phyloP scores from a whole-genome alignment of 2,888 invertebrate genomes.

The Linyphia triangularis region DNA sequence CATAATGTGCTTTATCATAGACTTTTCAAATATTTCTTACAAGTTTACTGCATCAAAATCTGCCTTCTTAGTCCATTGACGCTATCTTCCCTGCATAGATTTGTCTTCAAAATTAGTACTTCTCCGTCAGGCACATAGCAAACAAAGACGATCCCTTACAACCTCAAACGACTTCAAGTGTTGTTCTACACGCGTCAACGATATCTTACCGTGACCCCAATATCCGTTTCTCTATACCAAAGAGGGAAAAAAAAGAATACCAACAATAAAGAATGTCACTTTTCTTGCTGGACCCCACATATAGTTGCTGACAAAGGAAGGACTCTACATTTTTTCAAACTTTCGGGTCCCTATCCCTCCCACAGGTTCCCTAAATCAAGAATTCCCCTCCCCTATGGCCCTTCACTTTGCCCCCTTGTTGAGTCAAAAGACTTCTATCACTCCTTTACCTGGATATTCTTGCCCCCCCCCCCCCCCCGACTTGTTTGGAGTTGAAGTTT shows the following conservation, averaged over 20 bases:
- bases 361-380: constrained; percentile 63
- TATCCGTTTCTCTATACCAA: not conserved
- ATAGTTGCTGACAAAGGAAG: constrained; percentile 64
- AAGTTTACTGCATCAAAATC: too few relatives aligned
- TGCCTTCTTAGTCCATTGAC: not conserved
- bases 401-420: not conserved
- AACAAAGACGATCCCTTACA: not conserved
- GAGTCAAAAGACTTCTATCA: constrained; percentile 16
- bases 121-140: not conserved
- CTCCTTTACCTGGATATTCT: not conserved
- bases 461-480: not conserved
- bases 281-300: constrained; percentile 60
- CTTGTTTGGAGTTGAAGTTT: too few relatives aligned
- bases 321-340: not conserved
- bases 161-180: constrained; percentile 13
- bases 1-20: too few relatives aligned
- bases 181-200: constrained; percentile 46
- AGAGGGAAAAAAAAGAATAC: too few relatives aligned
- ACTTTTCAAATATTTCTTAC: too few relatives aligned
- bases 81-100: not conserved
- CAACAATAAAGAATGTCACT: constrained; percentile 34
- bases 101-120: not conserved
- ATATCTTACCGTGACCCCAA: not conserved
- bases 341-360: constrained; percentile 27
- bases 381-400: constrained; percentile 18